Evolutionary conservation across 2,888 invertebrate genomes (phyloP).

Genomic region (Platyscelio sp.): DNA sequence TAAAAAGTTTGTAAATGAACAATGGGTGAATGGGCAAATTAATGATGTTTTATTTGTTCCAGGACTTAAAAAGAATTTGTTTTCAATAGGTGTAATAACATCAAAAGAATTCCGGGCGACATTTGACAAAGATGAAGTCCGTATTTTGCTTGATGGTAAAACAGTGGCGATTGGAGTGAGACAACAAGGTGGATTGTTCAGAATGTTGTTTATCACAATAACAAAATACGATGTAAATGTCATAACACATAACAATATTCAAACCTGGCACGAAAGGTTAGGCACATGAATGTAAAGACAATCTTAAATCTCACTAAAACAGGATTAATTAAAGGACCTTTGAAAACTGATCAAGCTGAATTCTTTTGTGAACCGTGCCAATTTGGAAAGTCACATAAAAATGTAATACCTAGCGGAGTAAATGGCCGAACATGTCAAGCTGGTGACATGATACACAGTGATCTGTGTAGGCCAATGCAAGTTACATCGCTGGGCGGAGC

Average conservation of each 20-base stretch:
- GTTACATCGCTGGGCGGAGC: constrained; percentile 60
- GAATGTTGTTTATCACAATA: background rate
- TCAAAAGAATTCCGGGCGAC: background rate
- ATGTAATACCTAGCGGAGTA: background rate
- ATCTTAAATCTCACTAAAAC: background rate
- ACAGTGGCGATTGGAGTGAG: constrained; percentile 6
- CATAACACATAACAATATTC: background rate
- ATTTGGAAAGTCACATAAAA: constrained; percentile 30
- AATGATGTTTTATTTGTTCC: constrained; percentile 40
- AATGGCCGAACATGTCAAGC: constrained; percentile 16
- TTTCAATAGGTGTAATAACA: constrained; percentile 13
- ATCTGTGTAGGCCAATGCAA: constrained; percentile 62
- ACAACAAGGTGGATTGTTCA: background rate
- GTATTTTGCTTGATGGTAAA: background rate
- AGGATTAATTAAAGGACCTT: background rate
- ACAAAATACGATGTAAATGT: constrained; percentile 28
- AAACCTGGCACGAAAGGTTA: constrained; percentile 68
- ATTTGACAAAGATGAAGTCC: background rate
- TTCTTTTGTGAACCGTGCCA: constrained; percentile 50
- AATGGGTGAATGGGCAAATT: background rate
- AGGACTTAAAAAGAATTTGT: constrained; percentile 50
- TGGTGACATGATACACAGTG: constrained; percentile 44
- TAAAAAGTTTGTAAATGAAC: constrained; percentile 14
- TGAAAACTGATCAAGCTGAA: background rate
- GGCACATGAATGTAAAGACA: constrained; percentile 43